Base-by-base conservation (phyloP, 2,888 invertebrate species). In the Dendrolimus pini region DNA sequence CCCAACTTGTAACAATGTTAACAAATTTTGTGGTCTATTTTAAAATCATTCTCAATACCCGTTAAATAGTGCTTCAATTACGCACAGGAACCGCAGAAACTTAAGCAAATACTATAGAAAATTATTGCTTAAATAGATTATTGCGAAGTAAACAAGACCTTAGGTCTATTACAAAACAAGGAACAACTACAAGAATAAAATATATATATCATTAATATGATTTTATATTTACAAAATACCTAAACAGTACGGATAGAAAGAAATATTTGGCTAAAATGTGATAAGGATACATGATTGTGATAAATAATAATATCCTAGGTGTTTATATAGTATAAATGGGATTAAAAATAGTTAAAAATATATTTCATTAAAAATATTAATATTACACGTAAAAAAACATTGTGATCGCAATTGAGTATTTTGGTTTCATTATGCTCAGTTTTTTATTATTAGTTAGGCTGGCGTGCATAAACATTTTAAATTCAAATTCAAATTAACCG, bases 221-320 rank as follows among this genome's bases (percentile, higher is more conserved):
- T 30, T 30, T 80, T 83, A 78, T 87, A 88, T 89, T 82, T 89
- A 89, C 87, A 89, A 78, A 30, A 82, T 82, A 83, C 75, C 77
- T 85, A 85, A 79, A 75, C 66, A 62, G 66, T 83, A 83, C 69
- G 78, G 78, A 75, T 83, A 80, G 75, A 88, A 89, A 75, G 72
- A 84, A 88, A 87, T 86, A 87, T 89, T 90, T 90, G 89, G 89
- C 88, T 90, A 89, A 85, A 85, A 82, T 79, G 82, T 83, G 80
- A 81, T 87, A 86, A 83, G 86, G 84, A 82, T 86, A 87, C 77
- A 80, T 73, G 72, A 58, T 65, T 71, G 78, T 78, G 80, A 79
- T 66, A 78, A 80, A 79, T 76, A 73, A 79, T 74, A 72, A 61
- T 73, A 74, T 81, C 78, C 67, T 75, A 77, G 75, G 77, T 71